These are phyloP conservation scores for Papilio glaucus DNA, from an alignment of 1,140 invertebrate genomes.

Conservation along the genomic window DNA sequence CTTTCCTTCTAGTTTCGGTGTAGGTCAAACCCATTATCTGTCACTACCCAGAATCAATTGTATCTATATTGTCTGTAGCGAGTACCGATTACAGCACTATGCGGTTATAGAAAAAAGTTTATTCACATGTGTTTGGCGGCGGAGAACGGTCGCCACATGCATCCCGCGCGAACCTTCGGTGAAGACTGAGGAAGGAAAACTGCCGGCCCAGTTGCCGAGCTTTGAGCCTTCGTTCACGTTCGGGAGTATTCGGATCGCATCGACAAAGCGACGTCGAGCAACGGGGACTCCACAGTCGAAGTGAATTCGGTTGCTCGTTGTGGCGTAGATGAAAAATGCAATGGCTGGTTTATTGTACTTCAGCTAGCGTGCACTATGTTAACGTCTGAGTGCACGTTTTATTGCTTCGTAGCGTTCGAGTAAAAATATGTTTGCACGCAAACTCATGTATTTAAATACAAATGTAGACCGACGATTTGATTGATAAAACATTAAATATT, in stretches of 20 bases:
- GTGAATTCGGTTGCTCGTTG: slow-evolving; percentile 31
- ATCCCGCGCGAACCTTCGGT: slow-evolving; percentile 44
- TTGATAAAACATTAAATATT: not conserved
- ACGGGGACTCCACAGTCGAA: not conserved
- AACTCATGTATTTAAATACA: not conserved
- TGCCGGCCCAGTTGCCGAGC: slow-evolving; percentile 36
- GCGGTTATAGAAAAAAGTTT: slow-evolving; percentile 62
- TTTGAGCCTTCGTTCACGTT: slow-evolving; percentile 36
- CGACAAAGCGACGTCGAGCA: slow-evolving; percentile 44
- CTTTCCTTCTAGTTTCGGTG: slow-evolving; percentile 49
- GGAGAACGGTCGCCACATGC: slow-evolving; percentile 44
- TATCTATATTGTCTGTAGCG: slow-evolving; percentile 37
- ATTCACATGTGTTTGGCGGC: slow-evolving; percentile 52
- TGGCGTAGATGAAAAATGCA: slow-evolving; percentile 35
- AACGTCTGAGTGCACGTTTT: slow-evolving; percentile 8
- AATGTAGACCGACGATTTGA: not conserved
- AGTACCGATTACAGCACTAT: slow-evolving; percentile 55
- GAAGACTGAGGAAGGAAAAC: slow-evolving; percentile 60
- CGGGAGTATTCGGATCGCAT: slow-evolving; percentile 52
- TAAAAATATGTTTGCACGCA: not conserved
- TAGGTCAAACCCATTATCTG: slow-evolving; percentile 57
- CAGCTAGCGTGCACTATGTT: slow-evolving; percentile 1
- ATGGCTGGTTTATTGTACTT: slow-evolving; percentile 32
- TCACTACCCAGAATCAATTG: slow-evolving; percentile 46
- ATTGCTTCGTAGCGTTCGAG: slow-evolving; percentile 13